Percentiles rank a stretch among this genome's conserved stretches.
phyloP scores from a whole-genome alignment of 2,797 vertebrate genomes.

The Pygocentrus nattereri region DNA sequence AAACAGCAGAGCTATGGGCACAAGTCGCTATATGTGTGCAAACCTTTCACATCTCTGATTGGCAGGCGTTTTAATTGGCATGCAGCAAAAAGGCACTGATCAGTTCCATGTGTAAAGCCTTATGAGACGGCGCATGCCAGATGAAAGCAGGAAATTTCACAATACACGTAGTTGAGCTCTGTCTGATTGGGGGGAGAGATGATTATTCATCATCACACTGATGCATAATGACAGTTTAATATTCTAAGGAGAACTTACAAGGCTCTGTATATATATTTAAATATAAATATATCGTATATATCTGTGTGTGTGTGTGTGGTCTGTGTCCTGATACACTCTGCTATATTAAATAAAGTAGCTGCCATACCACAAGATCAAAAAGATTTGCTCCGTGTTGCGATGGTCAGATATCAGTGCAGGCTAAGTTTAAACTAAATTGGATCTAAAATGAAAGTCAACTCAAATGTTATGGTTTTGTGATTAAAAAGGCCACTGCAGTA shows the following conservation, averaged over 20 bases:
- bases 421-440: not conserved
- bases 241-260: constrained; percentile 20
- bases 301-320: constrained; percentile 8
- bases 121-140: constrained; percentile 20
- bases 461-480: constrained; percentile 24
- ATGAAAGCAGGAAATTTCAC: constrained; percentile 22
- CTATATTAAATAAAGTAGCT: constrained; percentile 26
- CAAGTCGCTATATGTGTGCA: no score
- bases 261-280: not conserved
- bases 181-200: not conserved
- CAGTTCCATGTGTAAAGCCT: constrained; percentile 58
- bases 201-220: constrained; percentile 40
- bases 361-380: constrained; percentile 20
- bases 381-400: constrained; percentile 6
- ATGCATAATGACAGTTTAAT: constrained; percentile 40
- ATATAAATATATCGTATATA: no score
- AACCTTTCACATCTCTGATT: constrained; percentile 18
- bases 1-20: no score
- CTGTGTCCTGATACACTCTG: not conserved
- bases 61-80: constrained; percentile 32
- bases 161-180: not conserved
- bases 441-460: constrained; percentile 22
- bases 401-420: constrained; percentile 7
- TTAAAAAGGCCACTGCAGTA: constrained; percentile 1
- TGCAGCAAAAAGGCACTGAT: constrained; percentile 50